Conservation (phyloP, 2,888 invertebrate species). For the Galeruca laticollis region DNA sequence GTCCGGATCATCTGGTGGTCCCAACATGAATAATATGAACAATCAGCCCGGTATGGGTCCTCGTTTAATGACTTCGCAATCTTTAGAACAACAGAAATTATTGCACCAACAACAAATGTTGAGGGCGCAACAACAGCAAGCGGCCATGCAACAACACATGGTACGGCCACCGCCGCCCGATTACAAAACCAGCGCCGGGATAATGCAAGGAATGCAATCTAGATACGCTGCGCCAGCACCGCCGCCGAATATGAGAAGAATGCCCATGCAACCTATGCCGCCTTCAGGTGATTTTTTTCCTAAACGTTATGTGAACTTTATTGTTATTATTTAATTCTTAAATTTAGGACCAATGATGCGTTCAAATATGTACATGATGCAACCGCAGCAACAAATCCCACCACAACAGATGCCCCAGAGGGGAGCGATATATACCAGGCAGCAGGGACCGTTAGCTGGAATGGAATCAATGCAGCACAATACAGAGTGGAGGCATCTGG, state of each 20-base stretch:
- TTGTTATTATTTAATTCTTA: neutral
- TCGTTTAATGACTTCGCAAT: constrained; percentile 56
- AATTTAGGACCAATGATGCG: constrained; percentile 76
- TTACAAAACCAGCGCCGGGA: constrained; percentile 78
- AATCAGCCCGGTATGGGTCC: constrained; percentile 47
- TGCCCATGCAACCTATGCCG: constrained; percentile 80
- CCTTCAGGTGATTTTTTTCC: constrained; percentile 71
- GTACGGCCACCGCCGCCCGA: constrained; percentile 85
- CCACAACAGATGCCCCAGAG: constrained; percentile 52
- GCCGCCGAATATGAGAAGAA: constrained; percentile 71
- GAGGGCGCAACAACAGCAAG: constrained; percentile 69
- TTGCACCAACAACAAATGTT: constrained; percentile 70
- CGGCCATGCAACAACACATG: constrained; percentile 65
- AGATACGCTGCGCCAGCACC: constrained; percentile 67
- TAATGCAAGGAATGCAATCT: constrained; percentile 64
- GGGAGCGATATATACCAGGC: constrained; percentile 68
- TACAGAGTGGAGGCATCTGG: constrained; percentile 74
- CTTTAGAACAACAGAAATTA: constrained; percentile 64
- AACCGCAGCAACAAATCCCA: constrained; percentile 67
- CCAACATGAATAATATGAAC: constrained; percentile 27
- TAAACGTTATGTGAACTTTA: neutral
- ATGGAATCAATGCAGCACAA: constrained; percentile 69
- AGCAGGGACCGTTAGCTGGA: constrained; percentile 67
- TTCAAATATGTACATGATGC: constrained; percentile 72
- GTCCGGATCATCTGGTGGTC: constrained; percentile 52